Percentiles rank a stretch among this genome's conserved stretches.
These are phyloP conservation scores for Bradypus variegatus DNA, from an alignment of 2,797 vertebrate genomes.

Conservation along the genomic window DNA sequence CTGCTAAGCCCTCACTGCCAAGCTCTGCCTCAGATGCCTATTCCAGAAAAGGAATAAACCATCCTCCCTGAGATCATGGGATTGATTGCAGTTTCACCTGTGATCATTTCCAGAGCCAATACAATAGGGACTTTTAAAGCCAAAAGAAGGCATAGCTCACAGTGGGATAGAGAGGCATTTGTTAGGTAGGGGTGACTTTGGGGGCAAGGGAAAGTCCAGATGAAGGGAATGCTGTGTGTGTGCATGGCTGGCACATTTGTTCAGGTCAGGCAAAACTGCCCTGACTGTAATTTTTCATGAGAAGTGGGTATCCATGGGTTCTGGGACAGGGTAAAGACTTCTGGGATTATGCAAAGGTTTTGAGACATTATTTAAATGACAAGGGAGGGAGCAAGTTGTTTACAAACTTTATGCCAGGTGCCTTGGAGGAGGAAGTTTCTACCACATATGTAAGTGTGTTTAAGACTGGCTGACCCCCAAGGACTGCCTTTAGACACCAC, in stretches of 20 bases:
- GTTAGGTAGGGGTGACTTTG: background rate
- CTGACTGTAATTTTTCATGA: background rate
- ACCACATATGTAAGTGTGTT: background rate
- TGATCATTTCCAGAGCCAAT: background rate
- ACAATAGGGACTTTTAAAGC: background rate
- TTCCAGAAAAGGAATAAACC: background rate
- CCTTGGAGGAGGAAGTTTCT: background rate
- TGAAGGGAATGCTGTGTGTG: background rate
- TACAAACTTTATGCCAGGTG: background rate
- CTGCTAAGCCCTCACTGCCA: too few species aligned
- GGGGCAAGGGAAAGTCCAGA: background rate
- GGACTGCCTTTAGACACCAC: background rate
- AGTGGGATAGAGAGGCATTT: background rate
- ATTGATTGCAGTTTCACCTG: background rate
- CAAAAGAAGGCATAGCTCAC: background rate
- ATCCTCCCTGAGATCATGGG: background rate
- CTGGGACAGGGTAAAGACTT: background rate
- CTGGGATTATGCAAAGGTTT: background rate
- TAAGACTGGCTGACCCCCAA: background rate
- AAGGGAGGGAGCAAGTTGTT: background rate
- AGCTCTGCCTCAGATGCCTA: background rate
- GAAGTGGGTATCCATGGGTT: background rate
- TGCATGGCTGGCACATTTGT: background rate
- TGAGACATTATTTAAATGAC: background rate
- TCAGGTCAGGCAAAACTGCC: background rate